Percentiles rank a stretch among this genome's conserved stretches.
These are phyloP conservation scores for Lamellibrachia columna DNA, from an alignment of 2,888 invertebrate genomes.

Conservation along the genomic window DNA sequence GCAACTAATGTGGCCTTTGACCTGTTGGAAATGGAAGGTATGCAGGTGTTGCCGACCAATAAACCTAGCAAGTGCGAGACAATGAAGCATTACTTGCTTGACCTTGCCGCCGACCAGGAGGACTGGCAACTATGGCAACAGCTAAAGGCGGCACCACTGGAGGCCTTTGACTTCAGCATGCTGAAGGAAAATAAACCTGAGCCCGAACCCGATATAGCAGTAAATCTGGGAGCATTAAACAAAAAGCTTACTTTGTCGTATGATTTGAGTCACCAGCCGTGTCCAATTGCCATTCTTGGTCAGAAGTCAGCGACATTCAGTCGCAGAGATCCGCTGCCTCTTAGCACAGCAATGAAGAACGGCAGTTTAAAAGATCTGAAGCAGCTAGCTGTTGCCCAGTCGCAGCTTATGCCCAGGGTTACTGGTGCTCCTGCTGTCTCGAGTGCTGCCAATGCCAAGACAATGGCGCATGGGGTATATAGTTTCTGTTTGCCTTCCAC, in stretches of 20 bases:
- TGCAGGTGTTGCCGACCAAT: not conserved
- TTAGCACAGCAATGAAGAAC: conserved; percentile 4
- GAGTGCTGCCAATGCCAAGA: not conserved
- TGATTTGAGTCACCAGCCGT: not conserved
- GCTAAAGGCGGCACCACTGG: not conserved
- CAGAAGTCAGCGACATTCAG: not conserved
- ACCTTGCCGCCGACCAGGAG: not conserved
- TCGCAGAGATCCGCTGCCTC: not conserved
- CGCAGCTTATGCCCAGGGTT: not conserved
- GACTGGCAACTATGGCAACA: not conserved
- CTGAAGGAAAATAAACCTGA: not conserved
- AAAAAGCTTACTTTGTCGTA: not conserved
- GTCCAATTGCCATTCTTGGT: not conserved
- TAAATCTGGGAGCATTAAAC: not conserved
- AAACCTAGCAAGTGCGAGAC: not conserved
- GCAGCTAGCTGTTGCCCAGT: not conserved
- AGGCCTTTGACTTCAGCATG: not conserved
- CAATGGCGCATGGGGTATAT: not conserved
- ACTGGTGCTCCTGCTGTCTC: not conserved
- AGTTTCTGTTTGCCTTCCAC: not conserved
- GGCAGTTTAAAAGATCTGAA: conserved; percentile 2
- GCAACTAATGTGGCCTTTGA: not conserved
- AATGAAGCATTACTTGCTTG: not conserved
- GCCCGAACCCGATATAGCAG: not conserved
- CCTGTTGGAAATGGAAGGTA: not conserved